phyloP scores from a whole-genome alignment of 2,797 vertebrate species.

The Brotula barbata region DNA sequence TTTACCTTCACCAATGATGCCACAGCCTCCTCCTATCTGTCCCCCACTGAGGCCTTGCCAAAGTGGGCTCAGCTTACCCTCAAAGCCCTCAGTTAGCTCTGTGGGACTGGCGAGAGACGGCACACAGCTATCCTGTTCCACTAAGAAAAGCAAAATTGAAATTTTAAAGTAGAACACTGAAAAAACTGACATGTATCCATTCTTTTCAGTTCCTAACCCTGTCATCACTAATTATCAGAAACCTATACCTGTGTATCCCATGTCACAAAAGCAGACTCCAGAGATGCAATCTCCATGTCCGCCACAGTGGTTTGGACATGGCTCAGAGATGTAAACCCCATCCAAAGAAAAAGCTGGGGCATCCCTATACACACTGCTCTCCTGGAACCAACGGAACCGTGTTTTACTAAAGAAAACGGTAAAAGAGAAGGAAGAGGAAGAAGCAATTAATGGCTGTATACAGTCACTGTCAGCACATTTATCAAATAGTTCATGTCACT shows the following conservation, averaged over 20 bases:
- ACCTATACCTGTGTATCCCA: slow-evolving; percentile 90
- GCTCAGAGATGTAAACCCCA: slow-evolving; percentile 95
- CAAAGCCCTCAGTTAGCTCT: slow-evolving; percentile 95
- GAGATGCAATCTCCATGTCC: slow-evolving; percentile 96
- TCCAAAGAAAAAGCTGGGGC: slow-evolving; percentile 91
- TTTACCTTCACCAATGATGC: slow-evolving; percentile 89
- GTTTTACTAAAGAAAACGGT: slow-evolving; percentile 84
- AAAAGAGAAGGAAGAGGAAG: neutral
- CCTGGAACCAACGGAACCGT: slow-evolving; percentile 98
- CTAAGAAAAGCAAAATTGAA: slow-evolving; percentile 68
- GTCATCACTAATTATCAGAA: neutral
- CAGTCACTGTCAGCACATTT: neutral
- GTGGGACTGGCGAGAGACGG: slow-evolving; percentile 86
- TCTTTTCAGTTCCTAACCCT: neutral
- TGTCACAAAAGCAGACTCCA: slow-evolving; percentile 96
- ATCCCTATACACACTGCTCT: slow-evolving; percentile 88
- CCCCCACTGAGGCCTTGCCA: slow-evolving; percentile 94
- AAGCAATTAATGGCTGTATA: neutral
- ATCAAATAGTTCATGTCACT: slow-evolving; percentile 3
- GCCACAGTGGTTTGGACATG: slow-evolving; percentile 93
- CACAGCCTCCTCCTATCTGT: slow-evolving; percentile 90
- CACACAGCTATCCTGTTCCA: slow-evolving; percentile 93
- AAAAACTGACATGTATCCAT: neutral
- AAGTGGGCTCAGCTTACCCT: slow-evolving; percentile 93
- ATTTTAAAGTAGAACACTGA: neutral